Percentiles rank a stretch among this genome's conserved stretches.
These are phyloP conservation scores for Poeciliopsis turrubarensis DNA, from an alignment of 2,113 vertebrate genomes.

Conservation along the genomic window DNA sequence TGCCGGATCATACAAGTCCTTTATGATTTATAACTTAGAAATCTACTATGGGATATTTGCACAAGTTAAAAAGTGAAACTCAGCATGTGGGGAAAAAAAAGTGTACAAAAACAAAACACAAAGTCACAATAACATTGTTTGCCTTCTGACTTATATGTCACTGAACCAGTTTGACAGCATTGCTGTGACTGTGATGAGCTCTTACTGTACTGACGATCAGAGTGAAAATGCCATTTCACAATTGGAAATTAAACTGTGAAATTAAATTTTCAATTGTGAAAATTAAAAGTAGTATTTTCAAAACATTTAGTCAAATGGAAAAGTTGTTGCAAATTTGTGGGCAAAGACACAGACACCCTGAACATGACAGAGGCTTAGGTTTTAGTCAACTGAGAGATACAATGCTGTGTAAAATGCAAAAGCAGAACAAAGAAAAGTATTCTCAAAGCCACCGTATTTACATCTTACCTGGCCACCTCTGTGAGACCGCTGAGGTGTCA, in stretches of 20 bases:
- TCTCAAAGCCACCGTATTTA: too few species aligned
- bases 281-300: background rate
- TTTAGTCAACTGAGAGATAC: background rate
- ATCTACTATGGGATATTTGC: background rate
- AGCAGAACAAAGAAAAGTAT: background rate
- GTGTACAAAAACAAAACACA: background rate
- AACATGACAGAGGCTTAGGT: background rate
- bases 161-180: conserved; percentile 60
- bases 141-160: background rate
- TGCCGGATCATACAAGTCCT: conserved; percentile 11
- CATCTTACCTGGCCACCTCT: conserved; percentile 13
- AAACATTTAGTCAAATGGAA: background rate
- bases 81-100: background rate
- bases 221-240: background rate
- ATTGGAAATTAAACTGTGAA: background rate
- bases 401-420: accelerated
- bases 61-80: background rate
- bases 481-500: background rate
- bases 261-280: too few species aligned
- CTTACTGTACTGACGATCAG: background rate
- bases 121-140: background rate
- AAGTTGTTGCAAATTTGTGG: background rate
- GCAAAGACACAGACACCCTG: background rate
- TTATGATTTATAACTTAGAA: background rate
- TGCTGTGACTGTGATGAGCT: conserved; percentile 4